These are phyloP conservation scores for Oasisia sp. DNA, from an alignment of 2,888 invertebrate genomes.

Conservation along the genomic window DNA sequence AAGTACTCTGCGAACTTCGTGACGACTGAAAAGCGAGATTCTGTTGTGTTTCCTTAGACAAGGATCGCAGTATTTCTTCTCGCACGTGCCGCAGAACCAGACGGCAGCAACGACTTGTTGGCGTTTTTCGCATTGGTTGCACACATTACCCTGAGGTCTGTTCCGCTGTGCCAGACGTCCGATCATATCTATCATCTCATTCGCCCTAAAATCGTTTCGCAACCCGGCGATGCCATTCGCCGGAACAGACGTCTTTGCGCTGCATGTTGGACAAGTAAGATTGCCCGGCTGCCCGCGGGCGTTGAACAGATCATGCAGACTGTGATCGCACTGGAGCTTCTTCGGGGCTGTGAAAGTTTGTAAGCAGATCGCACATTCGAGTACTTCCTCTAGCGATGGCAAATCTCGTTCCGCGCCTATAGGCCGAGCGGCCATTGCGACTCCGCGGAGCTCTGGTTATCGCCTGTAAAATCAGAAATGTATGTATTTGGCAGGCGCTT, in stretches of 20 bases:
- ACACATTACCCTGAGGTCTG: not conserved
- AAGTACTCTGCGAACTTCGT: conserved; percentile 33
- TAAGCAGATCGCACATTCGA: conserved; percentile 47
- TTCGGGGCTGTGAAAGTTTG: conserved; percentile 42
- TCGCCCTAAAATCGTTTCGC: conserved; percentile 44
- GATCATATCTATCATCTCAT: not conserved
- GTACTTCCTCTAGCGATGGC: conserved; percentile 38
- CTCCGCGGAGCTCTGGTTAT: not conserved
- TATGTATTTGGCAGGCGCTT: not conserved
- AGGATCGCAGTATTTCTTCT: conserved; percentile 41
- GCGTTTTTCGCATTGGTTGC: not conserved
- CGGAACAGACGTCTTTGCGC: conserved; percentile 42
- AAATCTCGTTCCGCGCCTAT: not conserved
- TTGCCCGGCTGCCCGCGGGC: conserved; percentile 40
- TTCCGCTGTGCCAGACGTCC: not conserved
- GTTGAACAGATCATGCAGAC: conserved; percentile 40
- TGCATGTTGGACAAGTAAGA: conserved; percentile 45
- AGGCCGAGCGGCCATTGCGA: not conserved
- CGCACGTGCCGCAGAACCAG: conserved; percentile 39
- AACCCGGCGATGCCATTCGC: conserved; percentile 40
- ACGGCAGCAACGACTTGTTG: not conserved
- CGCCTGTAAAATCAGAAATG: not conserved
- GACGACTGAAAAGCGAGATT: conserved; percentile 41
- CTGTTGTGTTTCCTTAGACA: conserved; percentile 40
- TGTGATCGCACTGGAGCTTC: conserved; percentile 45